Percentiles rank a stretch among this genome's conserved stretches.
These are phyloP conservation scores for Gobius niger DNA, from an alignment of 2,113 vertebrate species.

Conservation along the genomic window DNA sequence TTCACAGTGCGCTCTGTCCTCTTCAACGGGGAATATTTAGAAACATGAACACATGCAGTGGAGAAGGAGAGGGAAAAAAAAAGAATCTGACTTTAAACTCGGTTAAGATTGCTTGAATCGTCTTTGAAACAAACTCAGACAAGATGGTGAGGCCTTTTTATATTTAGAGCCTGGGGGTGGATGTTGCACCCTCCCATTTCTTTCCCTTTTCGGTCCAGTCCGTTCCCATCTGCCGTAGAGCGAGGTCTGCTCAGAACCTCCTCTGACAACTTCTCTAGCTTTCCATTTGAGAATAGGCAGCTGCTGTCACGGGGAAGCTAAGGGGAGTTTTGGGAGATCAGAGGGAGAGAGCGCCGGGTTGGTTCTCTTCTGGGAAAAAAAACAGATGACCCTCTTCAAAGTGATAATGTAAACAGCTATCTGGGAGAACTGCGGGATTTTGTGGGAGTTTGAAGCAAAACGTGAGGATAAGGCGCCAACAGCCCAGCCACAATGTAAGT, in stretches of 20 bases:
- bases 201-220: conserved; percentile 16
- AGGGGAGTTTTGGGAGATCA: conserved; percentile 63
- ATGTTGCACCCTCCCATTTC: conserved; percentile 37
- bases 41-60: conserved; percentile 40
- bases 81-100: conserved; percentile 2
- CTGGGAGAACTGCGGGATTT: conserved; percentile 46
- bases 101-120: conserved; percentile 3
- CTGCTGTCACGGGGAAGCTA: conserved; percentile 55
- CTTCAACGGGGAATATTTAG: conserved; percentile 55
- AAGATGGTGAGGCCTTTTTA: neutral
- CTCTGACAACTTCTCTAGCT: conserved; percentile 48
- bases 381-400: conserved; percentile 67
- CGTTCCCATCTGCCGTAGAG: conserved; percentile 29
- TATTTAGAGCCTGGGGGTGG: conserved; percentile 13
- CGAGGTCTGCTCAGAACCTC: conserved; percentile 45
- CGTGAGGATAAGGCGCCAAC: conserved; percentile 38
- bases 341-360: conserved; percentile 55
- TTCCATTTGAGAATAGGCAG: conserved; percentile 66
- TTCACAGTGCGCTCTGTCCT: conserved; percentile 62
- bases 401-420: conserved; percentile 70
- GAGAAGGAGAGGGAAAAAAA: conserved; percentile 49
- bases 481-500: conserved; percentile 41
- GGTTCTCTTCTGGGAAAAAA: conserved; percentile 47
- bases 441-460: conserved; percentile 62
- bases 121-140: conserved; percentile 17